These are phyloP conservation scores for Lithobates sylvaticus DNA, from an alignment of 2,797 vertebrate genomes.

Conservation along the genomic window DNA sequence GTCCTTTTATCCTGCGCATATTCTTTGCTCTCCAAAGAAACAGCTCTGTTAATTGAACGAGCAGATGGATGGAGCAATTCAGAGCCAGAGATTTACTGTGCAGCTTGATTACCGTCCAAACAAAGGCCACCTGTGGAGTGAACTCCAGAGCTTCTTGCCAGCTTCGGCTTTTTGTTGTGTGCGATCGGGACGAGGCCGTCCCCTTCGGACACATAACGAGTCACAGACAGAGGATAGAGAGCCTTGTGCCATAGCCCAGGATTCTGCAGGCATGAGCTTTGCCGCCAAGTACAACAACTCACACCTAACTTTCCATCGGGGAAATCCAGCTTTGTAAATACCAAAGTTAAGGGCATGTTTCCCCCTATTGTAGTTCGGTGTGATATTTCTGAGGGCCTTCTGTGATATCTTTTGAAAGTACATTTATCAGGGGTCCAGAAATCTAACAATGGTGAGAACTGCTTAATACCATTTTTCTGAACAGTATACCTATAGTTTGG, in stretches of 20 bases:
- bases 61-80: conserved; percentile 38
- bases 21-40: conserved; percentile 15
- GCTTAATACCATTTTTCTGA: background rate
- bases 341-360: conserved; percentile 31
- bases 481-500: too few relatives aligned
- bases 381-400: conserved; percentile 26
- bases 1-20: conserved; percentile 9
- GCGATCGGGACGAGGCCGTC: background rate
- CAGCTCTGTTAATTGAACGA: conserved; percentile 28
- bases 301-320: conserved; percentile 14
- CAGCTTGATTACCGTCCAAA: conserved; percentile 42
- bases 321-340: conserved; percentile 23
- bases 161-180: background rate
- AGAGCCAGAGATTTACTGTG: conserved; percentile 15
- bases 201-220: background rate
- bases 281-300: conserved; percentile 4
- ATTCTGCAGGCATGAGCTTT: background rate
- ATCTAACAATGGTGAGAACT: conserved; percentile 37
- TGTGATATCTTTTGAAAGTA: conserved; percentile 6
- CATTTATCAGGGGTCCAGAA: conserved; percentile 11
- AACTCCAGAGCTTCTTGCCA: background rate
- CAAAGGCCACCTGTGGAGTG: conserved; percentile 37
- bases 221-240: background rate
- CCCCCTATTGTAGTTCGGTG: conserved; percentile 35
- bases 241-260: background rate